These are phyloP conservation scores for Brachypterus glaber DNA, from an alignment of 2,888 invertebrate species.

Conservation along the genomic window DNA sequence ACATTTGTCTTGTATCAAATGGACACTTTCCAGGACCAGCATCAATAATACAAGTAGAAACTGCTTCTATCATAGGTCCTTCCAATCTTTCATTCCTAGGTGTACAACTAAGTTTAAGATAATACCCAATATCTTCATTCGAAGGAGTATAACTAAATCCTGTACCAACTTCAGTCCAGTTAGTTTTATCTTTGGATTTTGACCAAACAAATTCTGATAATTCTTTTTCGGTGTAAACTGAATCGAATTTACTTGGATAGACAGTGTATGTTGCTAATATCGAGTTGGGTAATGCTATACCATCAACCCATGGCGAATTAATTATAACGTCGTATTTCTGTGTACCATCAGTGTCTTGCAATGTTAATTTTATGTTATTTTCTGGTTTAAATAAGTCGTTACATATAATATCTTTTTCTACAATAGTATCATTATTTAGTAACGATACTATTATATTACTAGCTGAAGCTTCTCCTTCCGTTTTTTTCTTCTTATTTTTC, in stretches of 20 bases:
- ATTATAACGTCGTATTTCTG: conserved; percentile 52
- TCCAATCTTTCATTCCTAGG: conserved; percentile 44
- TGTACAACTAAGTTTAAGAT: conserved; percentile 53
- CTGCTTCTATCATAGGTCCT: conserved; percentile 55
- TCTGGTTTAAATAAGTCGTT: conserved; percentile 39
- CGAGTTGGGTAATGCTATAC: conserved; percentile 55
- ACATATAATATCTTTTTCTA: conserved; percentile 29
- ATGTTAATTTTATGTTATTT: conserved; percentile 27
- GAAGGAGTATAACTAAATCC: conserved; percentile 53
- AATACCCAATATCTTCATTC: conserved; percentile 53
- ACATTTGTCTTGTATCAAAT: conserved; percentile 68
- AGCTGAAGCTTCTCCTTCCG: conserved; percentile 20
- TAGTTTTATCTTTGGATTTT: conserved; percentile 40
- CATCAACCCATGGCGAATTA: conserved; percentile 66
- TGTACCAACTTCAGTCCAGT: conserved; percentile 52
- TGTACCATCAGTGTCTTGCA: no score
- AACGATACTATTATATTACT: conserved; percentile 14
- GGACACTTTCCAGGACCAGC: conserved; percentile 67
- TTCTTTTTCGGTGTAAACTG: conserved; percentile 49
- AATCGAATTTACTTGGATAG: conserved; percentile 62
- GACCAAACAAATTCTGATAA: conserved; percentile 62
- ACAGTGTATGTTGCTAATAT: conserved; percentile 67
- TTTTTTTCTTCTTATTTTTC: conserved; percentile 35
- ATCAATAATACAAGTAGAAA: conserved; percentile 52
- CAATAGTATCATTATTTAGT: conserved; percentile 18